Base-by-base conservation (phyloP, 2,888 invertebrate species). In the Brenthis daphne region DNA sequence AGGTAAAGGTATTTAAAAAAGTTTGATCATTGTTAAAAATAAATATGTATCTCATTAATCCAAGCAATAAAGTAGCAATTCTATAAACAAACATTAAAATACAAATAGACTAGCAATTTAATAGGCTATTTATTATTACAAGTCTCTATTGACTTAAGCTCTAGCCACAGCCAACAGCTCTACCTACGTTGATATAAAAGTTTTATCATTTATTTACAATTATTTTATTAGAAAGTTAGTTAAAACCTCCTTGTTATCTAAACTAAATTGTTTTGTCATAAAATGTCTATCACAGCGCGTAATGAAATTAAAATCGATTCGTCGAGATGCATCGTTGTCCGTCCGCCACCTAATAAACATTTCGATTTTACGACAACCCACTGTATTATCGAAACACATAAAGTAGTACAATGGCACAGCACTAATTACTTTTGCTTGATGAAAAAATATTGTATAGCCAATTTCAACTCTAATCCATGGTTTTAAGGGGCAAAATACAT, bases 371-470 rank as follows among this genome's bases (percentile, higher is more conserved):
- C 73, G 75, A 75, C 76, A 69, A 73, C 73, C 75, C 74, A 68
- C 75, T 70, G 75, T 75, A 66, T 73, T 72, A 76, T 75, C 72
- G 75, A 72, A 74, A 69, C 73, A 67, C 73, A 75, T 75, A 75
- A 75, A 77, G 57, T 68, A 72, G 66, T 54, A 64, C 73, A 70
- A 73, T 74, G 69, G 67, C 67, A 73, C 66, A 75, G 57, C 69
- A 70, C 77, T 83, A 80, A 83, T 82, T 77, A 78, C 74, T 75
- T 80, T 76, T 63, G 66, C 68, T 67, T 65, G 68, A 70, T 64
- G 51, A 64, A 69, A 24, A 29, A n/a, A 2, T n/a, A 3, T 2
- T 6, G 29, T 57, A 55, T 13, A 16, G 14, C n/a, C 14, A 69
- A 69, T 57, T 64, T 57, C 50, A 47, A 68, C 71, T 67, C 51